Percentiles rank a stretch among this genome's conserved stretches.
Evolutionary conservation across 2,797 vertebrate genomes (phyloP).

Genomic region (Oryzias sinensis): DNA sequence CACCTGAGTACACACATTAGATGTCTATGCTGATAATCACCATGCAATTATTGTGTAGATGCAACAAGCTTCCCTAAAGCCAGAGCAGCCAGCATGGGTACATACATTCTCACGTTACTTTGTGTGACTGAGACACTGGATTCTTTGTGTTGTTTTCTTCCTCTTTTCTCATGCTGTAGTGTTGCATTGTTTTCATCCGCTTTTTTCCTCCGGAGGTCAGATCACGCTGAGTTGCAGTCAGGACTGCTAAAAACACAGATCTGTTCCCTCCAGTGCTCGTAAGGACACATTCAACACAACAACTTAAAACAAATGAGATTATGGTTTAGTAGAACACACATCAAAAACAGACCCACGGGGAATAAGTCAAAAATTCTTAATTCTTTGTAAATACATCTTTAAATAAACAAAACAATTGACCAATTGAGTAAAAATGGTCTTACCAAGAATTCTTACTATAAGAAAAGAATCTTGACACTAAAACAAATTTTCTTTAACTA

Average conservation of each 20-base stretch:
- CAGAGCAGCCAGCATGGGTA: conserved; percentile 6
- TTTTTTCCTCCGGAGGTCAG: background rate
- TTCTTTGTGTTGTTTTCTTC: conserved; percentile 7
- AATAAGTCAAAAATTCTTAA: too few species aligned
- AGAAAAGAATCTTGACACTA: too few species aligned
- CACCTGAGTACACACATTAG: conserved; percentile 2
- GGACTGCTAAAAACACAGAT: background rate
- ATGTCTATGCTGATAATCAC: background rate
- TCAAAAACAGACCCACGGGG: too few species aligned
- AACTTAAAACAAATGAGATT: too few species aligned
- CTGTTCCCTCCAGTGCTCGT: too few species aligned
- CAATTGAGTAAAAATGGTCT: too few species aligned
- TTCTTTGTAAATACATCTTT: too few species aligned
- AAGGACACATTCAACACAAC: too few species aligned
- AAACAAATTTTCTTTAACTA: too few species aligned
- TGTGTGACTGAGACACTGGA: conserved; percentile 27
- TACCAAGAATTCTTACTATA: too few species aligned
- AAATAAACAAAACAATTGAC: too few species aligned
- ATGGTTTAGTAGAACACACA: too few species aligned
- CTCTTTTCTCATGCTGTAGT: conserved; percentile 32
- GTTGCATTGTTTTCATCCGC: conserved; percentile 7
- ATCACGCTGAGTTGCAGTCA: background rate
- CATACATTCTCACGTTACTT: conserved; percentile 28
- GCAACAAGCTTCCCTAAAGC: background rate
- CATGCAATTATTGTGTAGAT: conserved; percentile 4